Evolutionary conservation across 1,140 invertebrate species (phyloP), one percentile per base, ranked within the genome.

Genomic region (Tribolium castaneum): DNA sequence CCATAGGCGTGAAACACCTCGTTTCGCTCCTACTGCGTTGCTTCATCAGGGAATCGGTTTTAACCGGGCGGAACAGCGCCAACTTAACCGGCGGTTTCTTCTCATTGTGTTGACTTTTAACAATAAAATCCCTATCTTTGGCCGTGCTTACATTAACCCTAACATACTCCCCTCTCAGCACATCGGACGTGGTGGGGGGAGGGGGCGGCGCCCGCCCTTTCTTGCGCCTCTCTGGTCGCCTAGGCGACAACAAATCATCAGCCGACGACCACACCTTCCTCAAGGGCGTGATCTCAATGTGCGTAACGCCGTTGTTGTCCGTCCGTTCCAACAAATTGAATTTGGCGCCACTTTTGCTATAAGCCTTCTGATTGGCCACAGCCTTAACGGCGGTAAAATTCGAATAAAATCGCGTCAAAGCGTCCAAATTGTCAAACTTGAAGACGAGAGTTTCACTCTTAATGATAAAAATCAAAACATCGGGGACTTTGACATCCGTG

Each of bases 301-400:
- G 87, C 2, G 86, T 87, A 9, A 87, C 83, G 3, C 87, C 87
- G 79, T 87, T 85, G n/a, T 83, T 81, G 70, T 87, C 87, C 16
- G 85, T 87, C 13, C 86, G 80, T 62, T 87, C 86, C 1, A 87
- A 70, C 12, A 87, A 76, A 70, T 87, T 87, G 74, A 86, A 87
- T 75, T 84, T 84, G 6, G 49, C 75, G 6, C 66, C 34, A 45
- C 76, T 82, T 3, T 76, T 82, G 52, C 78, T 82, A 78, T 85
- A 85, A 3, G 80, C 80, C 73, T 83, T 83, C 66, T 86, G 85
- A 77, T 83, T 85, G 51, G 83, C 78, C 0, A 86, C 82, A 4
- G 85, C 85, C 73, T 87, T 87, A 5, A 86, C 76, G 1, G 84
- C 82, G 35, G 84, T 86, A 71, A 87, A 87, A 75, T 84, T 87